These are phyloP conservation scores for Luperina nickerlii DNA, from an alignment of 2,888 invertebrate species.

Conservation along the genomic window DNA sequence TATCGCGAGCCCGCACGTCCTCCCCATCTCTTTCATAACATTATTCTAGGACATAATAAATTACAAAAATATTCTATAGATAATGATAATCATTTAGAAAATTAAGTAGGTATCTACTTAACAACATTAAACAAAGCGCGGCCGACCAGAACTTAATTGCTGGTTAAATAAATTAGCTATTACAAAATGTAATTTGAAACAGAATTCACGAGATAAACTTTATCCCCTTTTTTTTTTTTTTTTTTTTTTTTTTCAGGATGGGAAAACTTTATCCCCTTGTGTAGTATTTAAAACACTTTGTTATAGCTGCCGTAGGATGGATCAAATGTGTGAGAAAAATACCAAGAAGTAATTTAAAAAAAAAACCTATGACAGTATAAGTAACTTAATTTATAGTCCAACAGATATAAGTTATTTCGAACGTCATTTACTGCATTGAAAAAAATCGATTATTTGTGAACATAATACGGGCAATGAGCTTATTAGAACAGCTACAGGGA, in stretches of 20 bases:
- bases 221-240: too few relatives aligned
- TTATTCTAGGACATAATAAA: background rate
- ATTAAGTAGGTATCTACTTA: constrained; percentile 2
- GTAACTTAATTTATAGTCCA: background rate
- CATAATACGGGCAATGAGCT: background rate
- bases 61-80: background rate
- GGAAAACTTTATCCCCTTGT: background rate
- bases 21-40: background rate
- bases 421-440: background rate
- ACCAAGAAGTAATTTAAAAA: background rate
- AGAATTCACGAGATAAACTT: background rate
- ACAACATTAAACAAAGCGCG: constrained; percentile 15
- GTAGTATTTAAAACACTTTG: constrained; percentile 1
- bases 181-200: constrained; percentile 29
- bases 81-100: constrained; percentile 11
- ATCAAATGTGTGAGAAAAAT: background rate
- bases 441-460: background rate
- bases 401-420: background rate
- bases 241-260: too few relatives aligned
- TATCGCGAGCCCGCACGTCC: too few relatives aligned
- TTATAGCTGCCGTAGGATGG: background rate
- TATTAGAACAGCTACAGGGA: background rate
- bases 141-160: constrained; percentile 20
- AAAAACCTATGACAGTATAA: background rate
- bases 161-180: constrained; percentile 35